Base-by-base conservation (phyloP, 2,888 invertebrate species). In the Ferdinandea cuprea region DNA sequence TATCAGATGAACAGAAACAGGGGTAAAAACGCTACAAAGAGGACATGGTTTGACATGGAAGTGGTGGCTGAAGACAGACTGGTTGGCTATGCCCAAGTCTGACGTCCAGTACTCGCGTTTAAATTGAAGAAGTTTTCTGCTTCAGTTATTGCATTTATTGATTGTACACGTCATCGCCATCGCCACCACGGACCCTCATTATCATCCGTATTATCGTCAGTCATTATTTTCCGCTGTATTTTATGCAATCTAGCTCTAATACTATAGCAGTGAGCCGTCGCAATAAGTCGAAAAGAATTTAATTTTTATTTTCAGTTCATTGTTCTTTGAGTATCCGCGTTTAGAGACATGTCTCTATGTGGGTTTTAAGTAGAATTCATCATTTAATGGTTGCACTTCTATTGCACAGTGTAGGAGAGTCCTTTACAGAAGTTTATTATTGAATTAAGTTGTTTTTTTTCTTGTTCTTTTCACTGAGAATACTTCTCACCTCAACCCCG, bases 111-210 rank as follows among this genome's bases (percentile, higher is more conserved):
- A 40, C 15, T 42, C 17, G 17, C n/a, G 19, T 59, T 44, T 17
- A 42, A 59, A 42, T 44, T 59, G 44, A 15, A 48, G 6, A 37
- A 48, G 13, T 56, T 59, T 44, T 44, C 28, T 19, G 30, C 44
- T 59, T 44, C 59, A 32, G 42, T 59, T 56, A 37, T 21, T 56
- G 37, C 42, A 54, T 44, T 66, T 69, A 48, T 59, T 44, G 44
- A 19, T 44, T 59, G 42, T 44, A 44, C 11, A 28, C 17, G 42
- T 58, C 42, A 17, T 58, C 28, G 8, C 8, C n/a, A 6, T n/a
- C 35, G 19, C 9, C 21, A 32, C 13, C 32, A 17, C 6, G 9
- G 9, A 17, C 37, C 52, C 7, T 13, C 42, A 32, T 15, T 28
- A 9, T 40, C 58, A 25, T 25, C n/a, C 37, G 9, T 19, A 11